Conservation (phyloP, 1,140 invertebrate species). For the Belonocnema kinseyi region DNA sequence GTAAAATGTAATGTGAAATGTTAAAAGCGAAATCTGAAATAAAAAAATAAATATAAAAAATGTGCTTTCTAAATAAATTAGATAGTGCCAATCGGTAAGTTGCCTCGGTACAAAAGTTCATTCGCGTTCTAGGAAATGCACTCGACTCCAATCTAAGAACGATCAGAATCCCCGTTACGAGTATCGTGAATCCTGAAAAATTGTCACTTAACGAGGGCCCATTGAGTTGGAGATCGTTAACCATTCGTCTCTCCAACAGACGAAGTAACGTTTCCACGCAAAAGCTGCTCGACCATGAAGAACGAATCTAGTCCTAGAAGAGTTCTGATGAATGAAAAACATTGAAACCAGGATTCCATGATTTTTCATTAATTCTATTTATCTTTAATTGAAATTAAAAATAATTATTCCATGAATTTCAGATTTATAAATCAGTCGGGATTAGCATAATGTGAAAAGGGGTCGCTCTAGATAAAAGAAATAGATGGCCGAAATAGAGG, state of each 20-base stretch:
- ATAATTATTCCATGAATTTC: too few relatives aligned
- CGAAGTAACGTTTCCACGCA: constrained; percentile 33
- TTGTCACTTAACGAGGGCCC: constrained; percentile 29
- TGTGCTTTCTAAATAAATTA: not conserved
- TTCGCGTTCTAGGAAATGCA: constrained; percentile 12
- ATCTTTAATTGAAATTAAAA: too few relatives aligned
- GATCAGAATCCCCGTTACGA: constrained; percentile 18
- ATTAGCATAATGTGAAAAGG: too few relatives aligned
- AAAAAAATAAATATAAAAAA: too few relatives aligned
- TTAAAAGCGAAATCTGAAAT: too few relatives aligned
- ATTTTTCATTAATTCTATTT: too few relatives aligned
- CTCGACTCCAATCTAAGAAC: constrained; percentile 33
- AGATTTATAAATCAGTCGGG: too few relatives aligned
- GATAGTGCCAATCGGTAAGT: constrained; percentile 13
- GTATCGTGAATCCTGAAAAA: constrained; percentile 24
- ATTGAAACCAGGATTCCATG: too few relatives aligned
- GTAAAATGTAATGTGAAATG: too few relatives aligned
- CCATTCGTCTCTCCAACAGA: constrained; percentile 25
- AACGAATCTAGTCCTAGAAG: constrained; percentile 1
- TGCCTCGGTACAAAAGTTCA: constrained; percentile 6
- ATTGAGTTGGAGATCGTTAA: constrained; percentile 22
- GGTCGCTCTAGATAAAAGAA: constrained; percentile 24
- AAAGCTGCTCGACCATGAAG: constrained; percentile 30
- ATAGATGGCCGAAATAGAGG: not conserved
- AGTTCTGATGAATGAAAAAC: too few relatives aligned